Base-by-base conservation (phyloP, 2,888 invertebrate genomes). In the Clanis bilineata region DNA sequence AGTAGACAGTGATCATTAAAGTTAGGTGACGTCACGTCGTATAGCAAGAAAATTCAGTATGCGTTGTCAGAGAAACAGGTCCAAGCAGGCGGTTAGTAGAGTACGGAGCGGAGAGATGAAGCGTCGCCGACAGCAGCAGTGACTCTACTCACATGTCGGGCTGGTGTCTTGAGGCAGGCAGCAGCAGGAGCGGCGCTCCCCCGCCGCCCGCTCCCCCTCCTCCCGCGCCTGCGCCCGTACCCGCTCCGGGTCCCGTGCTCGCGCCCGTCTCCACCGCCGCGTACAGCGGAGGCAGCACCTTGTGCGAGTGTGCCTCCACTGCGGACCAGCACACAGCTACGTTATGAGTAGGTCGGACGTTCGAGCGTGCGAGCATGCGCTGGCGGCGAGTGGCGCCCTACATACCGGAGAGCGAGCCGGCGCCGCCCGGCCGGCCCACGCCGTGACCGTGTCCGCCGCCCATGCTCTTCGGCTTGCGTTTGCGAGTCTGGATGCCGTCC, bases 401-500 rank as follows among this genome's bases (percentile, higher is more conserved):
- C 88, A 73, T 79, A 88, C 90, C 89, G 71, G 88, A 72, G 65
- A 88, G 81, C 41, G 79, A 72, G 70, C 80, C 73, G 54, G 72
- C 74, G 63, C 81, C 82, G 65, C 77, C 72, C 57, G 80, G 74
- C 61, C 83, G 77, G 70, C 77, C 73, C 69, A 72, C 81, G 68
- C 76, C 76, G 56, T 80, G 15, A 7, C 41, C 44, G 77, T 82
- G 81, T 5, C 79, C 86, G 45, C 86, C 85, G 65, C 91, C 89
- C 88, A 91, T 89, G 78, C 90, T 95, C 88, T 97, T 97, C 47
- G 97, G 97, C 82, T 99, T 98, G 64, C 99, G 94, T 87, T 99
- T 99, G 67, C 99, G 94, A 58, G 98, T 98, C 92, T 99, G 99
- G 80, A 99, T 99, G 54, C 98, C 98, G 71, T 99, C 99, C 90